Percentiles rank a stretch among this genome's conserved stretches.
Evolutionary conservation across 1,140 invertebrate genomes (phyloP).

Genomic region (Pseudomyrmex flavicornis): DNA sequence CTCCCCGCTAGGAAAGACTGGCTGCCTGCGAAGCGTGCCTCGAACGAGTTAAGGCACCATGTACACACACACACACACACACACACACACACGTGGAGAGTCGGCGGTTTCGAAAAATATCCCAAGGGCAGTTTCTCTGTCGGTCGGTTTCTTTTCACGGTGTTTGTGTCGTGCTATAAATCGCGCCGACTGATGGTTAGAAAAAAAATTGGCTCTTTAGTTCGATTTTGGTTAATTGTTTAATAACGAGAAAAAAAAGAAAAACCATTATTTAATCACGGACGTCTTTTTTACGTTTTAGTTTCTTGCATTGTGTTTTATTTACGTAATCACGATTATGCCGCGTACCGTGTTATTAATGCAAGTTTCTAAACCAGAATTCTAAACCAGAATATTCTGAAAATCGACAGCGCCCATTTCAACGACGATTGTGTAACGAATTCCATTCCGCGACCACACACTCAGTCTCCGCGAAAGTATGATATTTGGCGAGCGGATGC

Average conservation of each 20-base stretch:
- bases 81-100: too few relatives aligned
- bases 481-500: constrained; percentile 29
- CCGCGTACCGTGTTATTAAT: too few relatives aligned
- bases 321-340: background rate
- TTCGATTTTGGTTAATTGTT: background rate
- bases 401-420: background rate
- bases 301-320: background rate
- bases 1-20: constrained; percentile 36
- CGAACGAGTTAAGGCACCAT: too few relatives aligned
- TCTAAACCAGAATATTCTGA: background rate
- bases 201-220: background rate
- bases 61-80: too few relatives aligned
- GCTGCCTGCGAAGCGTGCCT: constrained; percentile 9
- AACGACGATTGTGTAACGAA: constrained; percentile 24
- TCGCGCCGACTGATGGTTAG: too few relatives aligned
- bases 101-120: background rate
- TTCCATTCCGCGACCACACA: background rate
- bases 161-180: too few relatives aligned
- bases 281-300: background rate
- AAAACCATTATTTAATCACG: background rate
- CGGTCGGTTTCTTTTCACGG: too few relatives aligned
- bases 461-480: background rate
- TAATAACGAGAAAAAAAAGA: background rate
- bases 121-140: too few relatives aligned
- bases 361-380: too few relatives aligned